Evolutionary conservation across 2,797 vertebrate species (phyloP).

Genomic region (Notolepis coatsorum): DNA sequence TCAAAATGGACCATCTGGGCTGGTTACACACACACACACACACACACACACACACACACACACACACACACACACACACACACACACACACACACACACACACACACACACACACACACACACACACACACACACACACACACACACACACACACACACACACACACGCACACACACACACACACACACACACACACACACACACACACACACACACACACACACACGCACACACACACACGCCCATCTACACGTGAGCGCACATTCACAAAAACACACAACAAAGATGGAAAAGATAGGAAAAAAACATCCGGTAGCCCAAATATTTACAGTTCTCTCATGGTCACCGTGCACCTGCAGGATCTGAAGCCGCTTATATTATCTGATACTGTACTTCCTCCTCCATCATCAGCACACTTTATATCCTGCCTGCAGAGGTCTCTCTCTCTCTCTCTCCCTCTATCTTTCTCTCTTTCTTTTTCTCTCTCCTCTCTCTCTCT

Average conservation of each 20-base stretch:
- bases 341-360: constrained; percentile 28
- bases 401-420: constrained; percentile 8
- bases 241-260: background rate
- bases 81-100: constrained; percentile 19
- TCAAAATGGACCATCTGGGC: constrained; percentile 47
- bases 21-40: constrained; percentile 23
- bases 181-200: background rate
- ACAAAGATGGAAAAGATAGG: background rate
- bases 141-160: constrained; percentile 26
- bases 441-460: background rate
- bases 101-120: constrained; percentile 18
- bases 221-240: background rate
- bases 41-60: constrained; percentile 1
- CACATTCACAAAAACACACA: background rate
- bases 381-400: constrained; percentile 9
- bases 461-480: constrained; percentile 30
- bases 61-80: constrained; percentile 22
- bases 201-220: background rate
- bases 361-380: constrained; percentile 2
- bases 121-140: constrained; percentile 44
- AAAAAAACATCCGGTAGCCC: constrained; percentile 17
- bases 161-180: background rate
- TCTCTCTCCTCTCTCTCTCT: constrained; percentile 10
- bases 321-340: constrained; percentile 46
- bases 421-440: background rate